Evolutionary conservation across 1,140 invertebrate genomes (phyloP).

Genomic region (Bombyx mori): DNA sequence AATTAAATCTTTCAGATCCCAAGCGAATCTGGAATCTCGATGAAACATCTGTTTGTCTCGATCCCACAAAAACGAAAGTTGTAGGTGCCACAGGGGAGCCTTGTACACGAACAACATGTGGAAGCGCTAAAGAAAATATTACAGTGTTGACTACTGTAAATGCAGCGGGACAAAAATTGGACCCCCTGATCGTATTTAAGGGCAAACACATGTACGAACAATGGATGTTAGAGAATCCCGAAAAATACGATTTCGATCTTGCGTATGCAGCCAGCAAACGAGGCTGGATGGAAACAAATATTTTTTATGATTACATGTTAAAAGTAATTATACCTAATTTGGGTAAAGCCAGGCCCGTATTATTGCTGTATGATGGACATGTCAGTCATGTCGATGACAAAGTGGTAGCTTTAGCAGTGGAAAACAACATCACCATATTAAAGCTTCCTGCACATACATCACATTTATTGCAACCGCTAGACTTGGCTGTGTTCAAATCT

Average conservation of each 20-base stretch:
- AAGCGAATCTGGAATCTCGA: conserved; percentile 33
- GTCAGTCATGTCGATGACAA: conserved; percentile 20
- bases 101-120: conserved; percentile 28
- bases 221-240: conserved; percentile 12
- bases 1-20: conserved; percentile 23
- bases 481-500: conserved; percentile 31
- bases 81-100: conserved; percentile 13
- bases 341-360: conserved; percentile 17
- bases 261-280: conserved; percentile 21
- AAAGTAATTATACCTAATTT: conserved; percentile 17
- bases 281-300: conserved; percentile 12
- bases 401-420: conserved; percentile 22
- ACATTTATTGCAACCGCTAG: conserved; percentile 34
- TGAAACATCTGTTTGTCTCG: conserved; percentile 30
- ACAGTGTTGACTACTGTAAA: conserved; percentile 38
- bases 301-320: conserved; percentile 12
- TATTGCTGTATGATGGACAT: conserved; percentile 30
- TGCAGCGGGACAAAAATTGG: conserved; percentile 37
- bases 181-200: conserved; percentile 34
- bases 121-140: conserved; percentile 41
- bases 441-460: conserved; percentile 30
- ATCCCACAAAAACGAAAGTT: conserved; percentile 39
- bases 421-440: conserved; percentile 24
- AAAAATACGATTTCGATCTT: conserved; percentile 9
- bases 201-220: conserved; percentile 22